Evolutionary conservation across 2,797 vertebrate species (phyloP).

Genomic region (Smutsia gigantea): DNA sequence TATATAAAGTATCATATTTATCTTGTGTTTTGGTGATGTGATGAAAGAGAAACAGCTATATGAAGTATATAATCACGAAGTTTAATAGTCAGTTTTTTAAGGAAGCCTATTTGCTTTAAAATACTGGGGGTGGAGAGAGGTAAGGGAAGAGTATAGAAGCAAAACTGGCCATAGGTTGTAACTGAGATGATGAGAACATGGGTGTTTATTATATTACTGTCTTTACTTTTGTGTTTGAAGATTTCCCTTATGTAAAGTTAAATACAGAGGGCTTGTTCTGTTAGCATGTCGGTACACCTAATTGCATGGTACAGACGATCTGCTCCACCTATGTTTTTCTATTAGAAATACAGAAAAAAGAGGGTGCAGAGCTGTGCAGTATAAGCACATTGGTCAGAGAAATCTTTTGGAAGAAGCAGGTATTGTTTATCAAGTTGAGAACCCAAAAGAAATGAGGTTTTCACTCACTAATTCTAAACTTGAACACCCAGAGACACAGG

Average conservation of each 20-base stretch:
- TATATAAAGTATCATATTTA: too few relatives aligned
- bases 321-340: background rate
- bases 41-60: background rate
- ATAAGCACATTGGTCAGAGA: background rate
- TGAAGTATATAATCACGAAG: background rate
- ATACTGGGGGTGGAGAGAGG: background rate
- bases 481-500: background rate
- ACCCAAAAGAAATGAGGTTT: background rate
- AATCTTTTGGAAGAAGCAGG: background rate
- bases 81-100: background rate
- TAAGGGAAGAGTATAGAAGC: background rate
- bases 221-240: background rate
- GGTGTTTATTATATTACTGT: background rate
- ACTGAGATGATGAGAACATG: background rate
- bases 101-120: background rate
- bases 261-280: background rate
- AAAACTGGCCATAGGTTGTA: background rate
- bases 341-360: background rate
- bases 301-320: background rate
- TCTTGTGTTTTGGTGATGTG: background rate
- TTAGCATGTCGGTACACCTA: background rate
- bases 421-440: conserved; percentile 22
- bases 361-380: background rate
- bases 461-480: background rate
- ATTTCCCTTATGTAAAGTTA: background rate